Conservation (phyloP, 92 coral and sea anemone genomes). For the Hydrozoanthus gracilis region DNA sequence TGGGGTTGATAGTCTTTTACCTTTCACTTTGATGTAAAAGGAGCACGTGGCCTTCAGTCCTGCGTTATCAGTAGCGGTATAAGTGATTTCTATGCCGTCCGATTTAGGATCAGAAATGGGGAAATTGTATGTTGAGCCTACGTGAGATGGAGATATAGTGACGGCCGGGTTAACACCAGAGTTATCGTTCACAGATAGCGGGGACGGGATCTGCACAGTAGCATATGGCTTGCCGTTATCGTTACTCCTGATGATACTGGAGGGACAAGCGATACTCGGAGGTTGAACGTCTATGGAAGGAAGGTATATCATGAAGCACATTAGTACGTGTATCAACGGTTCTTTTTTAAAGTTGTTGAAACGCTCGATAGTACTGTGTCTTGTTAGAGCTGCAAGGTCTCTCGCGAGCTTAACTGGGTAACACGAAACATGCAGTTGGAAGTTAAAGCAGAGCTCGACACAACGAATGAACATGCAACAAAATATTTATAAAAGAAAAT, state of each 20-base stretch:
- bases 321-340: too few species aligned
- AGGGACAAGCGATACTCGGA: slow-evolving; percentile 73
- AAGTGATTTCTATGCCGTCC: slow-evolving; percentile 61
- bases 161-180: slow-evolving; percentile 71
- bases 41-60: slow-evolving; percentile 63
- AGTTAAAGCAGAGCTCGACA: too few species aligned
- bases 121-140: slow-evolving; percentile 58
- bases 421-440: too few species aligned
- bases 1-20: slow-evolving; percentile 2
- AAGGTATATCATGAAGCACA: neutral
- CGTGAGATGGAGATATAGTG: slow-evolving; percentile 51
- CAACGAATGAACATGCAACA: too few species aligned
- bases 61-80: slow-evolving; percentile 70
- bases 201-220: slow-evolving; percentile 53
- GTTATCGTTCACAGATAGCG: slow-evolving; percentile 69
- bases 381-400: too few species aligned
- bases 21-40: slow-evolving; percentile 73
- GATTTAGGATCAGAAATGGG: slow-evolving; percentile 43
- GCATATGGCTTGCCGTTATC: slow-evolving; percentile 66
- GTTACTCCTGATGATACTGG: slow-evolving; percentile 44
- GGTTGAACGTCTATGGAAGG: slow-evolving; percentile 55
- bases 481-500: too few species aligned
- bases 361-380: too few species aligned
- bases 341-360: too few species aligned
- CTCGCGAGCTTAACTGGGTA: too few species aligned